Percentiles rank a stretch among this genome's conserved stretches.
phyloP scores from a whole-genome alignment of 2,888 invertebrate genomes.

The Eupsilia transversa region DNA sequence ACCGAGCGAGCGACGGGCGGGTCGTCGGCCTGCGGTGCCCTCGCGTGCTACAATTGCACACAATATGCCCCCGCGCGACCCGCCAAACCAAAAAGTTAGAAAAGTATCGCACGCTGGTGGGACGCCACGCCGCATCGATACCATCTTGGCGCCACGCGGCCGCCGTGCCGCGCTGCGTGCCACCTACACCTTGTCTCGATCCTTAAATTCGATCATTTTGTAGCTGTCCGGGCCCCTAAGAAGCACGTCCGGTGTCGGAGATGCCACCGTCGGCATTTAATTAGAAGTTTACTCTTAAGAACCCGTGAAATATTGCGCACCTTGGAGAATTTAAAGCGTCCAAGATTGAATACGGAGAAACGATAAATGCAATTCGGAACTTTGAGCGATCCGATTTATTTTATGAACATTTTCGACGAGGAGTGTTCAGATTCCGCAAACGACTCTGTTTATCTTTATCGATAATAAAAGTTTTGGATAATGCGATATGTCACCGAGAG shows the following conservation, averaged over 20 bases:
- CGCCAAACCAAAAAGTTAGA: slow-evolving; percentile 88
- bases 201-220: slow-evolving; percentile 80
- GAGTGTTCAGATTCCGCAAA: slow-evolving; percentile 72
- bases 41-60: slow-evolving; percentile 89
- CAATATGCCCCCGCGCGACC: slow-evolving; percentile 87
- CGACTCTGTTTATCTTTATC: slow-evolving; percentile 77
- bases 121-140: slow-evolving; percentile 74
- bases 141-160: slow-evolving; percentile 82
- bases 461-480: slow-evolving; percentile 78
- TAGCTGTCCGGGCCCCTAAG: slow-evolving; percentile 73
- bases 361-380: slow-evolving; percentile 81
- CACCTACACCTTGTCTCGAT: slow-evolving; percentile 75
- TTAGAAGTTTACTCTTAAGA: slow-evolving; percentile 84
- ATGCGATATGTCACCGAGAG: slow-evolving; percentile 69
- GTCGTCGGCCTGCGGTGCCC: slow-evolving; percentile 88
- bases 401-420: slow-evolving; percentile 77
- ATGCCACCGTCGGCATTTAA: slow-evolving; percentile 82
- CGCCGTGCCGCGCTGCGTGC: slow-evolving; percentile 67
- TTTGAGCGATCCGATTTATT: slow-evolving; percentile 83
- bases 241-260: slow-evolving; percentile 78
- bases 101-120: slow-evolving; percentile 81
- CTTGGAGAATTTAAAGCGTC: slow-evolving; percentile 81
- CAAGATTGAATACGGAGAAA: slow-evolving; percentile 83
- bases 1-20: slow-evolving; percentile 78
- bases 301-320: slow-evolving; percentile 85